phyloP scores from a whole-genome alignment of 2,113 vertebrate species.

The Oncorhynchus gorbuscha region DNA sequence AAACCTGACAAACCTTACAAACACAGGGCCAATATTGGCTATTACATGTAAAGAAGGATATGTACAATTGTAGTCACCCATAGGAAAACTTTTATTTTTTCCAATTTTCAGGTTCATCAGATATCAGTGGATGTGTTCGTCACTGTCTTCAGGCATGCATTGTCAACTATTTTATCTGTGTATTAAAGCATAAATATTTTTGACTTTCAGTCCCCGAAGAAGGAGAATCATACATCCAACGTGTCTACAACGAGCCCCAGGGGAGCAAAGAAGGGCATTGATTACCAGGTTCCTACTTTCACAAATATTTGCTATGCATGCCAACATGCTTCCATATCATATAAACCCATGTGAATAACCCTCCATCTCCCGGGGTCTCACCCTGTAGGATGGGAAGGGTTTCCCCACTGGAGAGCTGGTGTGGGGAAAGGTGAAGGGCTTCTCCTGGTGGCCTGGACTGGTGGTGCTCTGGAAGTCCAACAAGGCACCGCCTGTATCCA shows the following conservation, averaged over 20 bases:
- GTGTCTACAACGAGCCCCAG: constrained; percentile 44
- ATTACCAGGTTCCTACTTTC: constrained; percentile 56
- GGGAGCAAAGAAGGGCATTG: constrained; percentile 30
- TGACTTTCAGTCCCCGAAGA: constrained; percentile 43
- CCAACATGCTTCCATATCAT: background rate
- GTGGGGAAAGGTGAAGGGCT: constrained; percentile 92
- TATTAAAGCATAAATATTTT: constrained; percentile 17
- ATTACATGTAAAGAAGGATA: no score
- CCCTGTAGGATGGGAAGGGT: constrained; percentile 82
- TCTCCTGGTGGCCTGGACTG: constrained; percentile 91
- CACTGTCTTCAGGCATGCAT: no score
- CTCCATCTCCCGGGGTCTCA: background rate
- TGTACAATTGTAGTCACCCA: background rate
- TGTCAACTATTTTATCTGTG: background rate
- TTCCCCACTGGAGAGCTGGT: constrained; percentile 85
- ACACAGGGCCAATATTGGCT: no score
- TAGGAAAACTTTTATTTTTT: background rate
- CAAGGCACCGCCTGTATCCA: constrained; percentile 59
- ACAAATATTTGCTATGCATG: background rate
- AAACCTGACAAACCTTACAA: background rate
- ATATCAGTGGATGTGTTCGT: background rate
- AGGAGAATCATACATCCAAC: constrained; percentile 14
- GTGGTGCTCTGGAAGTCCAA: constrained; percentile 84
- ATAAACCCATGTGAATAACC: background rate
- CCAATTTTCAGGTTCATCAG: background rate